These are phyloP conservation scores for Callionymus lyra DNA, from an alignment of 2,113 vertebrate species.

Conservation along the genomic window DNA sequence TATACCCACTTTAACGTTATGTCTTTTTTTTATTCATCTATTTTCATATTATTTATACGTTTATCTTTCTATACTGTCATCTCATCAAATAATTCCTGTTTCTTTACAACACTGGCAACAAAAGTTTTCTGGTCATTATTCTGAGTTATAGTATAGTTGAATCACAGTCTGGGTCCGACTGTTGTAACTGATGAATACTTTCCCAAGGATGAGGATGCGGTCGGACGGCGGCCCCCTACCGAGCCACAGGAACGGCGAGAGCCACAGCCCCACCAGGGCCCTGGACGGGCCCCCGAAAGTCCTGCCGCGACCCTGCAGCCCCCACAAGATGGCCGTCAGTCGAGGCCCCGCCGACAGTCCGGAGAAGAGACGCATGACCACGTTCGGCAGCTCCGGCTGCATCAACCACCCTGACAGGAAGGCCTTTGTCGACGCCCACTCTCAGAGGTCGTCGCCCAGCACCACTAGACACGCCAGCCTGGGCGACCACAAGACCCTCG, in stretches of 20 bases:
- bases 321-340: slow-evolving; percentile 81
- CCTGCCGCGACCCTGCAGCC: slow-evolving; percentile 91
- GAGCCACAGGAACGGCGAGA: slow-evolving; percentile 78
- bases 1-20: too few relatives aligned
- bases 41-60: too few relatives aligned
- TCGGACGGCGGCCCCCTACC: slow-evolving; percentile 88
- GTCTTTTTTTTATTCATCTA: too few relatives aligned
- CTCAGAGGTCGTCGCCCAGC: slow-evolving; percentile 73
- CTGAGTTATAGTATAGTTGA: too few relatives aligned
- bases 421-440: slow-evolving; percentile 74
- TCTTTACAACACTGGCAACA: too few relatives aligned
- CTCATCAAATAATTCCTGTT: too few relatives aligned
- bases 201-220: slow-evolving; percentile 86
- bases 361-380: slow-evolving; percentile 87
- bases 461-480: slow-evolving; percentile 87
- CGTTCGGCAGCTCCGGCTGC: slow-evolving; percentile 86
- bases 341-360: slow-evolving; percentile 83
- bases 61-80: too few relatives aligned
- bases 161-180: too few relatives aligned
- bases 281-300: slow-evolving; percentile 86
- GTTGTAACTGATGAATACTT: too few relatives aligned
- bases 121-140: too few relatives aligned
- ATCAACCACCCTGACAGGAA: slow-evolving; percentile 90
- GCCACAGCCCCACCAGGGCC: slow-evolving; percentile 82
- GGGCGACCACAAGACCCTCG: slow-evolving; percentile 91